Base-by-base conservation (phyloP, 2,113 vertebrate genomes). In the Leptocoma aspasia region DNA sequence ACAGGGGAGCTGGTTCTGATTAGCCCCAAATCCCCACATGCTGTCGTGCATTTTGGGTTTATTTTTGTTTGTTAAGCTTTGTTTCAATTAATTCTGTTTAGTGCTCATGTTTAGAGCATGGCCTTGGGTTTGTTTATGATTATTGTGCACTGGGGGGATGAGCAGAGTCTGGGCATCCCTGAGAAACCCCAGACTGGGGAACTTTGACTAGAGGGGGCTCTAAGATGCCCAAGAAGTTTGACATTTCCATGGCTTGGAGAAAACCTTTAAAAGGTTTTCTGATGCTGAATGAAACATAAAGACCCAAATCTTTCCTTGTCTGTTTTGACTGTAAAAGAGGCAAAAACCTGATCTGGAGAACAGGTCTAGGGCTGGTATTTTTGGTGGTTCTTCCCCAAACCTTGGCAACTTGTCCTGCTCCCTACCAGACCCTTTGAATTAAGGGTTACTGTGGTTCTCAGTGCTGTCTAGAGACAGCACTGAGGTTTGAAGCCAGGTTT, bases 1-100 rank as follows among this genome's bases (percentile, higher is more conserved):
- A 33, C 37, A 57, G 72, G 82, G 50, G 75, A 92, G 31, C 94
- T 96, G 96, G 89, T 95, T 94, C 89, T 84, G 89, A 95, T 97
- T 95, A 97, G 72, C 72, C 76, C 82, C 5, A 2, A 80, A 59
- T 89, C 54, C 80, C 83, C 80, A 70, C 94, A 93, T 66, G 82
- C 90, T 93, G 85, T 77, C 47, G 10, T 84, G 47, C 57, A 3
- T 72, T 92, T 93, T 3, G 2, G 70, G 68, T 93, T 81, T 88
- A 53, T 85, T 95, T 91, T 94, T 93, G 73, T 91, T 94, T 71
- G 39, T 66, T 95, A 41, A 87, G 68, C 57, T 87, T 86, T 61
- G 33, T 75, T 95, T 84, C 42, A 76, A 47, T 69, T 64, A 77
- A 68, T 77, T 92, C 66, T 65, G 9, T 57, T 92, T 26, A 65